Base-by-base conservation (phyloP, 1,140 invertebrate species). In the Melanaphis sacchari region DNA sequence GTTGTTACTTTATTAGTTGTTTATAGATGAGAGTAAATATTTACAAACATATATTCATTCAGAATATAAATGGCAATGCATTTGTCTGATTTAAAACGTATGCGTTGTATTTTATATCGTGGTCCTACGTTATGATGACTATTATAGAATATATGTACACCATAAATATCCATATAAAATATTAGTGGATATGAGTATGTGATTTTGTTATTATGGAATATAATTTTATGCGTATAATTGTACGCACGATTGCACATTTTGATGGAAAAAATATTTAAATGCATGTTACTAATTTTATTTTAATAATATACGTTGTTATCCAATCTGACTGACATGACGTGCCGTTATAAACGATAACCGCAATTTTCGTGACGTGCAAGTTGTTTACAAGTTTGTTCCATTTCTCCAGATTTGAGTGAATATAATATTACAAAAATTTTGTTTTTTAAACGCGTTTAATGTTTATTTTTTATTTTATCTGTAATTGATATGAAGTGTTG, bases 161-260 rank as follows among this genome's bases (percentile, higher is more conserved):
- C 31, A 18, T 76, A 76, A 1, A 66, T n/a, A 66, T n/a, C 15
- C 15, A 15, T 66, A 15, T 66, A 66, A 66, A n/a, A 66, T 66
- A n/a, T 66, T 9, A 9, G 54, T 66, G 31, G 4, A 66, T 66
- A n/a, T 76, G 59, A n/a, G 31, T 76, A 21, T 76, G 7, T 15
- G 15, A 36, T 76, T n/a, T 76, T 76, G 4, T 66, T 66, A n/a
- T 66, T 11, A n/a, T 18, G 6, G 15, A n/a, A n/a, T n/a, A 18
- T 15, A n/a, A 76, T 36, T 18, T 36, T n/a, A 76, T 21, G 15
- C 31, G 31, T 76, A 18, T 18, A 76, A n/a, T 36, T 76, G 15
- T 76, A 76, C 59, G 59, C 59, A n/a, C 31, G 59, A 76, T 76
- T 76, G n/a, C n/a, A 76, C 59, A 76, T 76, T 76, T 76, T 76